Conservation (phyloP, 2,113 vertebrate genomes). For the Urocitellus parryii region DNA sequence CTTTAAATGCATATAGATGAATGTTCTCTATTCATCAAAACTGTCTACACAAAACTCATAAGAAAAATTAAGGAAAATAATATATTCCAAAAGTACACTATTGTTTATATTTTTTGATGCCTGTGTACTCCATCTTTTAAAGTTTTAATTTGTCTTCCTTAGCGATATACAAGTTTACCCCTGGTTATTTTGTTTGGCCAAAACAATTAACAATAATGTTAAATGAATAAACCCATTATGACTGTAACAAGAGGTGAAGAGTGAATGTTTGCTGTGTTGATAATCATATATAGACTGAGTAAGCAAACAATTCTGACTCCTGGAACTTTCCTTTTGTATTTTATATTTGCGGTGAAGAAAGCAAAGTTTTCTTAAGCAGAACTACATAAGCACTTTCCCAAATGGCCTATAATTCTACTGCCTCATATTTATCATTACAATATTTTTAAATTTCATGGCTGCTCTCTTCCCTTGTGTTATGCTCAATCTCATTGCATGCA, state of each 20-base stretch:
- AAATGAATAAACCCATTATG: neutral
- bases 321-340: neutral
- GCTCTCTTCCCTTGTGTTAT: neutral
- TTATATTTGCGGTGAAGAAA: neutral
- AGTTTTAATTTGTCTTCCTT: neutral
- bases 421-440: neutral
- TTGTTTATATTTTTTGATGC: neutral
- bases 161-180: neutral
- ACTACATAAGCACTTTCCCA: conserved; percentile 20
- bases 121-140: neutral
- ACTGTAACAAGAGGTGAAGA: neutral
- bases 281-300: neutral
- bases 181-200: neutral
- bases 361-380: conserved; percentile 34
- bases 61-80: neutral
- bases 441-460: conserved; percentile 16
- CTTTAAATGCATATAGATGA: conserved; percentile 2
- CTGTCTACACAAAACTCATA: neutral
- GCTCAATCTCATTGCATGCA: conserved; percentile 40
- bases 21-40: neutral
- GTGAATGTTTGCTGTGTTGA: neutral
- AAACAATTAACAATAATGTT: neutral
- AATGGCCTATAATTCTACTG: neutral
- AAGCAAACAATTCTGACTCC: neutral
- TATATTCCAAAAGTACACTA: neutral